Conservation (phyloP, 1,140 invertebrate genomes). For the Harpegnathos saltator region DNA sequence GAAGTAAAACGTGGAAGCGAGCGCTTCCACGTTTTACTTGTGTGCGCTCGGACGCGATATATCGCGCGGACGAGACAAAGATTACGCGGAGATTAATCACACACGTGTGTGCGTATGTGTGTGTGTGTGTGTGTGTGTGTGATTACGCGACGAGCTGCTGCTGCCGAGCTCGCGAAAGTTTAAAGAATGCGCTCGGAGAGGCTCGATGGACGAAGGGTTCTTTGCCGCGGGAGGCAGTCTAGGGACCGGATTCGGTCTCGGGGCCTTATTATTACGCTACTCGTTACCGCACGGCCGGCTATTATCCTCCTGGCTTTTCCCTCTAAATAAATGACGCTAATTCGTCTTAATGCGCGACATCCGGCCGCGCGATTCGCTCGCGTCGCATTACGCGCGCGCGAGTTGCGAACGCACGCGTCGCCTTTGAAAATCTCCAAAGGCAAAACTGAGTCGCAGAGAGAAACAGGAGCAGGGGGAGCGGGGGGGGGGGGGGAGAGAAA, state of each 20-base stretch:
- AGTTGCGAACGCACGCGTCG: conserved; percentile 60
- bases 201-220: conserved; percentile 20
- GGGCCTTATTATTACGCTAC: conserved; percentile 73
- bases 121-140: too few species aligned
- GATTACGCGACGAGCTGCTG: conserved; percentile 50
- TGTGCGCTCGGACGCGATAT: too few species aligned
- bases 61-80: too few species aligned
- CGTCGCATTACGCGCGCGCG: conserved; percentile 20
- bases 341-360: conserved; percentile 77
- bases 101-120: too few species aligned
- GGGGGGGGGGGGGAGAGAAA: too few species aligned
- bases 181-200: conserved; percentile 41
- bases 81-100: too few species aligned
- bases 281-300: conserved; percentile 57
- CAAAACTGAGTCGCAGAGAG: conserved; percentile 8
- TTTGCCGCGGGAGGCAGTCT: neutral
- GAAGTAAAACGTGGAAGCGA: too few species aligned
- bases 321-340: conserved; percentile 79
- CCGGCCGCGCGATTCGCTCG: conserved; percentile 65
- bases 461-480: too few species aligned
- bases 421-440: conserved; percentile 61
- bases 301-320: conserved; percentile 76
- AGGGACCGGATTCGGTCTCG: conserved; percentile 42
- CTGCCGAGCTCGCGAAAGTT: conserved; percentile 28
- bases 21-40: too few species aligned